Conservation (phyloP, 2,888 invertebrate species). For the Uloborus plumipes region DNA sequence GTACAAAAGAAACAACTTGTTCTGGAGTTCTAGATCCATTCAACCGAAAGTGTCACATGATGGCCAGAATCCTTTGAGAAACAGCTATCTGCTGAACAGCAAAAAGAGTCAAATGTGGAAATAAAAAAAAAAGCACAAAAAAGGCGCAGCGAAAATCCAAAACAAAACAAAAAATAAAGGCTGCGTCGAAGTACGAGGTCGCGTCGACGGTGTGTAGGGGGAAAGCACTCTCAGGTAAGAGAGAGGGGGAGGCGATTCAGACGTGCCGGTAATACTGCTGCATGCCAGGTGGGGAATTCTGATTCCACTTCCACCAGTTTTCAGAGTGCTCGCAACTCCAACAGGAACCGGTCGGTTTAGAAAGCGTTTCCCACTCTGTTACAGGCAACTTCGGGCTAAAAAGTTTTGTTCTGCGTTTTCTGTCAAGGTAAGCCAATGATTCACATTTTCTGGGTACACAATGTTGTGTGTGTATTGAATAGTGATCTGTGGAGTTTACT, state of each 20-base stretch:
- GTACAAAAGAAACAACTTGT: no score
- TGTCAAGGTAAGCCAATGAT: constrained; percentile 4
- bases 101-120: background rate
- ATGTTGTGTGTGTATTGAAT: no score
- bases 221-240: constrained; percentile 18
- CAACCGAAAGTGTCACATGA: constrained; percentile 44
- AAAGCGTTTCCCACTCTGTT: constrained; percentile 17
- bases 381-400: no score
- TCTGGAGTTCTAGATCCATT: background rate
- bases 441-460: no score
- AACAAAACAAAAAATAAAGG: constrained; percentile 50
- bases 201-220: background rate
- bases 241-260: constrained; percentile 13
- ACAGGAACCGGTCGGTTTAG: constrained; percentile 34
- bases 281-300: constrained; percentile 36
- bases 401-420: no score
- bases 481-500: no score
- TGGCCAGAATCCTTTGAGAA: background rate
- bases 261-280: constrained; percentile 46
- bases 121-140: constrained; percentile 21
- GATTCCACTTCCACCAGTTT: constrained; percentile 40
- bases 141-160: constrained; percentile 11
- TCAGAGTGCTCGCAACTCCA: constrained; percentile 39
- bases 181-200: constrained; percentile 47
- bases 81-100: background rate